Conservation (phyloP, 2,797 vertebrate species). For the Sternotherus odoratus region DNA sequence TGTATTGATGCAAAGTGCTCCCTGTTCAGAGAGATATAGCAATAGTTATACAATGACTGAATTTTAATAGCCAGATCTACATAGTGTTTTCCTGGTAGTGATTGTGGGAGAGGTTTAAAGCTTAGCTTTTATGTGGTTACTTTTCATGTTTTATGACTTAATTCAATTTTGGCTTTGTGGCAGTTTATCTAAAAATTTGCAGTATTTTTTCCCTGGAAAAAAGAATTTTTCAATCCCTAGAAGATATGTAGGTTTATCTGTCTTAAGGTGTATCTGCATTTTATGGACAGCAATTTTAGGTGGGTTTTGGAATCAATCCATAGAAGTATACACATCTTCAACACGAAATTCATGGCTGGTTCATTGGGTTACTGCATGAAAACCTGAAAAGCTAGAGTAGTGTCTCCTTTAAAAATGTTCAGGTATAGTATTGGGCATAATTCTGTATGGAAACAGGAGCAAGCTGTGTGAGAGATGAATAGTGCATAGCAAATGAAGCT, state of each 20-base stretch:
- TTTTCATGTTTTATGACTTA: neutral
- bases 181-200: neutral
- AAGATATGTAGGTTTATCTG: neutral
- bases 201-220: neutral
- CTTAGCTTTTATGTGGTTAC: neutral
- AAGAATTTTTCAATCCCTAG: neutral
- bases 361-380: rapidly evolving
- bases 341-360: neutral
- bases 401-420: neutral
- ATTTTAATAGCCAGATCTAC: neutral
- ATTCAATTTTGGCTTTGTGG: neutral
- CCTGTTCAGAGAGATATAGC: neutral
- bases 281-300: neutral
- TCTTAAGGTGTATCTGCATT: neutral
- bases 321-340: neutral
- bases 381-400: neutral
- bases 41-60: neutral
- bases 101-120: neutral
- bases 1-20: neutral
- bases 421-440: neutral
- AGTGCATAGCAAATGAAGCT: neutral
- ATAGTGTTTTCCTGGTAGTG: neutral
- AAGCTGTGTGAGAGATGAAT: neutral
- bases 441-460: neutral
- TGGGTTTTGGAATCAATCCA: neutral